These are phyloP conservation scores for Uria aalge DNA, from an alignment of 2,113 vertebrate genomes.

Conservation along the genomic window DNA sequence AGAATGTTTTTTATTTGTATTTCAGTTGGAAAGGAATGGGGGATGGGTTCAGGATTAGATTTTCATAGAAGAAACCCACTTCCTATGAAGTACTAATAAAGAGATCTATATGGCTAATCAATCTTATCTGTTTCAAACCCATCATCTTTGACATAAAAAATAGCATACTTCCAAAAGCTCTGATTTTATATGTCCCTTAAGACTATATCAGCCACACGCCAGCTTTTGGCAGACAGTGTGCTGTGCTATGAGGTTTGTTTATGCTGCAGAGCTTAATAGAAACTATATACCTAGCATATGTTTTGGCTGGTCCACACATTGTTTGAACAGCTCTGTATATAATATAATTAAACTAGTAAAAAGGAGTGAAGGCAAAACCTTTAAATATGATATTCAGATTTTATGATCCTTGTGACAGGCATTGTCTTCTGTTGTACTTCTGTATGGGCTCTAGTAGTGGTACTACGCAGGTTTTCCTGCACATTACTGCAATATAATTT, in stretches of 20 bases:
- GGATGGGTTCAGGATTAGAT: background rate
- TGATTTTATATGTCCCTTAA: background rate
- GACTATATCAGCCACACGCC: background rate
- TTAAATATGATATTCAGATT: background rate
- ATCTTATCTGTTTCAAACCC: background rate
- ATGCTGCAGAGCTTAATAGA: background rate
- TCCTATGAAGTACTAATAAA: background rate
- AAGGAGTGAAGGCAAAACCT: background rate
- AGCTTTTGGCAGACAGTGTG: background rate
- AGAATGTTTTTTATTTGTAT: background rate
- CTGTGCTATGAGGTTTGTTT: background rate
- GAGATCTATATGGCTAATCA: background rate
- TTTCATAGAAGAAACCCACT: background rate
- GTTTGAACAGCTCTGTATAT: background rate
- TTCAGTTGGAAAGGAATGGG: background rate
- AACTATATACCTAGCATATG: background rate
- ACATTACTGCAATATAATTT: background rate
- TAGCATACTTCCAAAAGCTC: background rate
- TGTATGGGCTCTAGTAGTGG: background rate
- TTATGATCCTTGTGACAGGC: background rate
- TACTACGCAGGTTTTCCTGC: background rate
- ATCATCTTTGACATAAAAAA: background rate
- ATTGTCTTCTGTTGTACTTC: background rate
- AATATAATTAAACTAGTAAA: background rate
- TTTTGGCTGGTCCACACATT: background rate